Percentiles rank a stretch among this genome's conserved stretches.
These are phyloP conservation scores for Bhutanitis thaidina DNA, from an alignment of 2,888 invertebrate genomes.

Conservation along the genomic window DNA sequence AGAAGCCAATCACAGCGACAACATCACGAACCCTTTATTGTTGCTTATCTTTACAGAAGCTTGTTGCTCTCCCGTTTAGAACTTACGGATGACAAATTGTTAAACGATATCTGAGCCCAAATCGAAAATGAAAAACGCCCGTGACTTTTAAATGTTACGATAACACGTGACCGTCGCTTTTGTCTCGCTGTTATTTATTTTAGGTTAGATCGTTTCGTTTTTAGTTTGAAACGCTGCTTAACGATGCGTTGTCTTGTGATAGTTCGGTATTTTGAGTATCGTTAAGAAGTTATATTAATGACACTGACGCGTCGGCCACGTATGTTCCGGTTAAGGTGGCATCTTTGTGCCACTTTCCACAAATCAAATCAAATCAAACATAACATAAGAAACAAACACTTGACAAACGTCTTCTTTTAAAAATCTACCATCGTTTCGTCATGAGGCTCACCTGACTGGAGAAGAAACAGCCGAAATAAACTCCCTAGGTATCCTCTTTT, in stretches of 20 bases:
- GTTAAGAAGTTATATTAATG: background rate
- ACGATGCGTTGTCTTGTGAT: constrained; percentile 1
- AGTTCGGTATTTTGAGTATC: constrained; percentile 9
- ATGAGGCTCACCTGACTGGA: too few species aligned
- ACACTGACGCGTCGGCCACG: too few species aligned
- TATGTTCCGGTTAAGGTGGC: too few species aligned
- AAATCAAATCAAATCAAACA: too few species aligned
- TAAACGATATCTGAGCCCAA: constrained; percentile 23
- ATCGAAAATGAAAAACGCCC: constrained; percentile 13
- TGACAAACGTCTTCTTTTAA: too few species aligned
- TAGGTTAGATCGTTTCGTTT: constrained; percentile 5
- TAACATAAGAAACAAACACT: too few species aligned
- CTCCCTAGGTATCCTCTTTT: too few species aligned
- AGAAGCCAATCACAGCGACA: constrained; percentile 38
- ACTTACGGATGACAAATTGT: constrained; percentile 38
- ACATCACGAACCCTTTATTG: constrained; percentile 32
- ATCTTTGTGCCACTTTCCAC: too few species aligned
- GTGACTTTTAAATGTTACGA: constrained; percentile 12
- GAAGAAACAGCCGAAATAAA: too few species aligned
- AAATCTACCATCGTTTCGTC: too few species aligned
- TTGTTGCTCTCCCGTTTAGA: constrained; percentile 28
- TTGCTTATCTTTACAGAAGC: constrained; percentile 62
- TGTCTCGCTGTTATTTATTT: constrained; percentile 3
- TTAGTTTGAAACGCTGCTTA: background rate
- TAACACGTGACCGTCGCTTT: constrained; percentile 1